phyloP scores from a whole-genome alignment of 1,140 invertebrate genomes.

The Heliothis subflexa region DNA sequence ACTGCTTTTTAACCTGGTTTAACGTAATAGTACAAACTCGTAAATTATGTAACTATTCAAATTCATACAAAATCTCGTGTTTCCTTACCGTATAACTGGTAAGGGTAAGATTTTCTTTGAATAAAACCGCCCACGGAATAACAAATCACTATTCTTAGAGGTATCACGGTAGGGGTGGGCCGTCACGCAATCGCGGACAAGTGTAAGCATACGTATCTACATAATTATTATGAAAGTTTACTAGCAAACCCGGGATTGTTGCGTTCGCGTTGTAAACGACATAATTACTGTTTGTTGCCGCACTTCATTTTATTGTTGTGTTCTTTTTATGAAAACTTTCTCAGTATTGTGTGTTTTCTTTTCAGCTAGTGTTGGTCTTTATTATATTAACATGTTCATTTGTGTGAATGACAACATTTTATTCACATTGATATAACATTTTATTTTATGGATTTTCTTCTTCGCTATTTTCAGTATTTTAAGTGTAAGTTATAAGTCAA shows the following conservation, averaged over 20 bases:
- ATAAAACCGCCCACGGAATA: background rate
- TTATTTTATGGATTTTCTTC: too few relatives aligned
- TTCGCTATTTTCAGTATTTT: too few relatives aligned
- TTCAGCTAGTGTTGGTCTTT: too few relatives aligned
- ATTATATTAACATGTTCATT: too few relatives aligned
- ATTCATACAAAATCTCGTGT: background rate
- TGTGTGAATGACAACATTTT: too few relatives aligned
- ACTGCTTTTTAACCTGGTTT: too few relatives aligned
- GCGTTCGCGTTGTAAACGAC: slow-evolving; percentile 11
- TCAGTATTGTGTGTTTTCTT: too few relatives aligned
- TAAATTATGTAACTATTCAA: background rate
- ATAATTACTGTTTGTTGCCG: slow-evolving; percentile 5
- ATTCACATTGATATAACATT: too few relatives aligned
- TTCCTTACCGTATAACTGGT: background rate
- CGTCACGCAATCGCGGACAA: slow-evolving; percentile 8
- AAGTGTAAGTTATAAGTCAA: too few relatives aligned
- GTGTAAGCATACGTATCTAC: slow-evolving; percentile 4
- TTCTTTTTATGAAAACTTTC: background rate
- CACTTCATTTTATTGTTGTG: background rate
- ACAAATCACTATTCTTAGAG: background rate
- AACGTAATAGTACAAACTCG: too few relatives aligned
- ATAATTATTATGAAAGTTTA: slow-evolving; percentile 30
- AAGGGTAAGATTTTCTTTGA: background rate
- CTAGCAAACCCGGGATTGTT: background rate
- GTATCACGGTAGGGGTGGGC: background rate